Evolutionary conservation across 2,113 vertebrate genomes (phyloP), one percentile per base, ranked within the genome.

Genomic region (Oriolus oriolus): DNA sequence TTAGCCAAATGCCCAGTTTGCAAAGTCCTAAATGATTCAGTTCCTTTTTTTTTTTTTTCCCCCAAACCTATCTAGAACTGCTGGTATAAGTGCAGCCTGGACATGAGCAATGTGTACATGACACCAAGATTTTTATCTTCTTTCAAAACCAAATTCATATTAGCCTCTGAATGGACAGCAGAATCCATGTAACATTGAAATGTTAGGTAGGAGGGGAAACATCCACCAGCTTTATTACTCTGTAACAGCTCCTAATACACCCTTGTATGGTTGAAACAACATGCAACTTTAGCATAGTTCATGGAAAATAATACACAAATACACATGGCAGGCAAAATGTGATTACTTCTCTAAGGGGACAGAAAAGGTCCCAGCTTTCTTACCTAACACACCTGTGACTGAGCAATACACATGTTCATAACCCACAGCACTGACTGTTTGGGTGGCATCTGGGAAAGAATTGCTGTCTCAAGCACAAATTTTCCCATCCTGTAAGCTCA

Each of bases 401-500:
- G 47, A 77, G 27, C 42, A 75, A 57, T 28, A 18, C 19, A 77
- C 47, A 35, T 49, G 37, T 42, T 70, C 42, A 18, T 50, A 53
- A 65, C n/a, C 18, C 5, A 54, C 42, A 59, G 16, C 45, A 53
- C 0, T 69, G 10, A 35, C 64, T 64, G 30, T 41, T 8, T 28
- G n/a, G 37, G 31, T 76, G 21, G 50, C 10, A 60, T 12, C 65
- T 84, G 52, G 23, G 23, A 69, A 74, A 66, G 41, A 74, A 39
- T 13, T 23, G 12, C 16, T 60, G 30, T 39, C 50, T 53, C 0
- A 0, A 69, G 31, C 23, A 61, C 5, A 8, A 47, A 22, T 5
- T 26, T 74, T 66, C 28, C 23, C 9, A 44, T 16, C 3, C 11
- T 8, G 8, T 44, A 81, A 84, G 9, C 4, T 50, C 89, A 35